These are phyloP conservation scores for Smutsia temminckii DNA, from an alignment of 2,797 vertebrate species.

Conservation along the genomic window DNA sequence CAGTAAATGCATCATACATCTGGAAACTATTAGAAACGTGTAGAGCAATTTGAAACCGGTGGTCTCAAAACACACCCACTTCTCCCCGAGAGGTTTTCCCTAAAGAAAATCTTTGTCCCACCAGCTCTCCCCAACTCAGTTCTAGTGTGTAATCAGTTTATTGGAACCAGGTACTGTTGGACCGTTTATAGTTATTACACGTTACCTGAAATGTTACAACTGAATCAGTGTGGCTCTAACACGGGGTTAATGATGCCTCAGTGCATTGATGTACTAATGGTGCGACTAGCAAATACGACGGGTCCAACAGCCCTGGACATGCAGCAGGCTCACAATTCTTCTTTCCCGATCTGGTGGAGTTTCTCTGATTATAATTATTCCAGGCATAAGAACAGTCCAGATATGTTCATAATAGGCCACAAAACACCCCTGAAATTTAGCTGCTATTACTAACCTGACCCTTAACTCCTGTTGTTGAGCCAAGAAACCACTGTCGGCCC, in stretches of 20 bases:
- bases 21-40: slow-evolving; percentile 62
- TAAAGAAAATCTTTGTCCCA: slow-evolving; percentile 29
- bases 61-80: not conserved
- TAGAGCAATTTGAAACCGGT: slow-evolving; percentile 20
- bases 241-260: rapidly evolving
- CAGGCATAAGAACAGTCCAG: not conserved
- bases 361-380: not conserved
- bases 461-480: not conserved
- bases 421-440: not conserved
- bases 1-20: not conserved
- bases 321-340: rapidly evolving
- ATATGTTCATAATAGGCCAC: not conserved
- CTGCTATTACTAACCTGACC: not conserved
- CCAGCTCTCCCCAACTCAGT: not conserved
- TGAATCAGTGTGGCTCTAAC: not conserved
- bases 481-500: not conserved
- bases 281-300: rapidly evolving
- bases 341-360: not conserved
- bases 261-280: no score
- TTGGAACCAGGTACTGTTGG: not conserved
- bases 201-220: not conserved
- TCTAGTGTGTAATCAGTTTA: not conserved
- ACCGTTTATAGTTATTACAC: not conserved
- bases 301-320: not conserved
- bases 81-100: slow-evolving; percentile 21